Percentiles rank a stretch among this genome's conserved stretches.
These are phyloP conservation scores for Anguilla rostrata DNA, from an alignment of 2,113 vertebrate species.

Conservation along the genomic window DNA sequence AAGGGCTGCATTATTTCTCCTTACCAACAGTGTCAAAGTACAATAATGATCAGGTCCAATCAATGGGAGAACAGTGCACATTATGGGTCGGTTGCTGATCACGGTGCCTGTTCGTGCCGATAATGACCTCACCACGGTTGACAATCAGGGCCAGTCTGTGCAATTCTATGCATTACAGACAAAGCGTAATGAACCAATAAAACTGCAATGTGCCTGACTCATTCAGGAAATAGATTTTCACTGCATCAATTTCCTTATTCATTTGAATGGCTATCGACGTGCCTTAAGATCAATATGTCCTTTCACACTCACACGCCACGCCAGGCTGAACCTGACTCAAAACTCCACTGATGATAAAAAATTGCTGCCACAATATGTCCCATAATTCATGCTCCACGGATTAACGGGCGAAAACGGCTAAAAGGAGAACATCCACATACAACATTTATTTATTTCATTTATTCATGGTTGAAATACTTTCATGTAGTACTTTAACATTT, in stretches of 20 bases:
- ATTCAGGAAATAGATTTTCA: slow-evolving; percentile 3
- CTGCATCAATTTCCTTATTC: slow-evolving; percentile 31
- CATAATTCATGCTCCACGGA: background rate
- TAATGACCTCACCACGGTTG: background rate
- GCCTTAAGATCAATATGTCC: slow-evolving; percentile 28
- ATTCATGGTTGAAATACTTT: background rate
- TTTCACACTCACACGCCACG: background rate
- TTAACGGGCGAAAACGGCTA: background rate
- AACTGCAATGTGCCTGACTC: background rate
- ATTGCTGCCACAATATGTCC: slow-evolving; percentile 41
- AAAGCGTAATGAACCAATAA: background rate
- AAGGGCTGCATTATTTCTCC: slow-evolving; percentile 3
- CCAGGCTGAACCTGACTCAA: slow-evolving; percentile 29
- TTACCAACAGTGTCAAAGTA: slow-evolving; percentile 19
- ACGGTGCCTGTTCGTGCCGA: slow-evolving; percentile 22
- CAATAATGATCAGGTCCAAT: slow-evolving; percentile 32
- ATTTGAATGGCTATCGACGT: slow-evolving; percentile 23
- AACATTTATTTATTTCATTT: background rate
- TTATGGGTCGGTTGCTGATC: background rate
- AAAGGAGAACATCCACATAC: background rate
- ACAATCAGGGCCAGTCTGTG: background rate
- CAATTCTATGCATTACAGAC: background rate
- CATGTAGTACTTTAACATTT: too few species aligned
- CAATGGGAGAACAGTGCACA: slow-evolving; percentile 21
- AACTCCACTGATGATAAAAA: slow-evolving; percentile 47